These are phyloP conservation scores for Pterocles burchelli DNA, from an alignment of 2,113 vertebrate genomes.

Conservation along the genomic window DNA sequence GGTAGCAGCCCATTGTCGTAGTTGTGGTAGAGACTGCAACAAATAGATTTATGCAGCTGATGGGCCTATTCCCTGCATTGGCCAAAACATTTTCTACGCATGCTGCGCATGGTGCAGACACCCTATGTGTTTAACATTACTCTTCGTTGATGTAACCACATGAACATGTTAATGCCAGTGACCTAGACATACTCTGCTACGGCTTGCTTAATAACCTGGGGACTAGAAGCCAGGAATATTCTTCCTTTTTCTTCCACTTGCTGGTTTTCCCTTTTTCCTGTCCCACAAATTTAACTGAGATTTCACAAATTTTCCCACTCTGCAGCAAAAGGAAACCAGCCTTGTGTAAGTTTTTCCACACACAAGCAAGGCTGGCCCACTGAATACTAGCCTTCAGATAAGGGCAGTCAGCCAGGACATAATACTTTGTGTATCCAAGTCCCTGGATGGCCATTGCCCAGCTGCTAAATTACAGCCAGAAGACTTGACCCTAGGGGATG, in stretches of 20 bases:
- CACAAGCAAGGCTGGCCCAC: background rate
- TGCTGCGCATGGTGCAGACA: background rate
- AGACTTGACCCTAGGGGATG: background rate
- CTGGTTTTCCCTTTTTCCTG: conserved; percentile 40
- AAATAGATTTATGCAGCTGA: background rate
- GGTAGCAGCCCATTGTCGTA: background rate
- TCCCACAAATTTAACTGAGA: conserved; percentile 12
- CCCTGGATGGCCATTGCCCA: background rate
- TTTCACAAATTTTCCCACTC: conserved; percentile 55
- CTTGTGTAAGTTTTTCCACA: conserved; percentile 43
- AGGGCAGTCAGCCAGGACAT: conserved; percentile 12
- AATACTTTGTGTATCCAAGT: background rate
- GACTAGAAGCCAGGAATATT: conserved; percentile 23
- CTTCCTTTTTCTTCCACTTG: conserved; percentile 44
- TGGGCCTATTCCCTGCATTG: background rate
- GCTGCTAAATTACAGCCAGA: background rate
- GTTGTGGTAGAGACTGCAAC: background rate
- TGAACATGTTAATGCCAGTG: background rate
- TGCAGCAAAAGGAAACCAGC: conserved; percentile 38
- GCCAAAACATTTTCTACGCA: background rate
- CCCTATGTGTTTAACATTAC: background rate
- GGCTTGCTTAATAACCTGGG: background rate
- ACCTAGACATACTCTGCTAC: background rate
- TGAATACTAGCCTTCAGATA: background rate
- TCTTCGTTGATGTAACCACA: background rate